These are phyloP conservation scores for Okapia johnstoni DNA, from an alignment of 2,113 vertebrate genomes.

Conservation along the genomic window DNA sequence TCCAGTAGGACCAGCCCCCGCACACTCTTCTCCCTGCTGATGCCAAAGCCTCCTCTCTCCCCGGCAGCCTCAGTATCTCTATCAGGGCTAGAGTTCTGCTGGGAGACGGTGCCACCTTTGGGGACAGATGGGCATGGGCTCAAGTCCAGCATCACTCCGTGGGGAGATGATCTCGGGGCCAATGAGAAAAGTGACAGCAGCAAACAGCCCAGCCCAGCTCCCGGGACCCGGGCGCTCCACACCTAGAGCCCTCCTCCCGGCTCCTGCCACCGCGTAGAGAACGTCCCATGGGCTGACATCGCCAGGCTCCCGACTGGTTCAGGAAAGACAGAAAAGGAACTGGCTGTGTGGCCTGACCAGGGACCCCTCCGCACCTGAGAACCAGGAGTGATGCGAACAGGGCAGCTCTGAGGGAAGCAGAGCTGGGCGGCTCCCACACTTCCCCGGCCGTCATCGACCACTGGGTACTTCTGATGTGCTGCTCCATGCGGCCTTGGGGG, in stretches of 20 bases:
- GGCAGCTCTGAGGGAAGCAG: background rate
- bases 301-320: accelerated
- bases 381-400: accelerated
- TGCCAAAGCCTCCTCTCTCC: background rate
- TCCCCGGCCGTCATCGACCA: accelerated
- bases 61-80: background rate
- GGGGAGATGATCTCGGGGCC: too few relatives aligned
- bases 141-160: background rate
- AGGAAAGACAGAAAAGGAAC: accelerated
- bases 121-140: accelerated
- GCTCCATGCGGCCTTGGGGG: background rate
- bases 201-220: accelerated
- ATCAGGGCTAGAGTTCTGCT: accelerated
- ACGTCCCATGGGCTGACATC: accelerated
- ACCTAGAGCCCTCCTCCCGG: accelerated
- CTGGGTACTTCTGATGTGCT: too few relatives aligned
- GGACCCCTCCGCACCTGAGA: accelerated
- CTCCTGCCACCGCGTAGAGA: background rate
- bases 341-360: accelerated
- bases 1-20: accelerated
- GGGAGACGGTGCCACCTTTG: accelerated
- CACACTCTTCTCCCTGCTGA: background rate
- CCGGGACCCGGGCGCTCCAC: accelerated
- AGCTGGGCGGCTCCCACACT: accelerated
- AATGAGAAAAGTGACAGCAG: too few relatives aligned